Evolutionary conservation across 2,797 vertebrate species (phyloP).

Genomic region (Otolemur crassicaudatus): DNA sequence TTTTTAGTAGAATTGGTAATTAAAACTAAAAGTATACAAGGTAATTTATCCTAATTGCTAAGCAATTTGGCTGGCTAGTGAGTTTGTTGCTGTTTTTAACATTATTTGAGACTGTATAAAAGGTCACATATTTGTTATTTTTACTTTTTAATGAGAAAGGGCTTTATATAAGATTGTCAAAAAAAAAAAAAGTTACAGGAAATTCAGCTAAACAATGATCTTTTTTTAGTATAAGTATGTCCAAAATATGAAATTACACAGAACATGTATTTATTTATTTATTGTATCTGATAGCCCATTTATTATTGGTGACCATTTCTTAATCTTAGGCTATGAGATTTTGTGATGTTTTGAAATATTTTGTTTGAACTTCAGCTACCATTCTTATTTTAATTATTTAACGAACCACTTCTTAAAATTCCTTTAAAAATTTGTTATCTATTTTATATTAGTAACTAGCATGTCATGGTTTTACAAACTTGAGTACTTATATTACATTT

Average conservation of each 20-base stretch:
- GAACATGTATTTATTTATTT: neutral
- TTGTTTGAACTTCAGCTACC: neutral
- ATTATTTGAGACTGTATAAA: neutral
- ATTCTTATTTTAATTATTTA: neutral
- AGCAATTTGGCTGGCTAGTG: neutral
- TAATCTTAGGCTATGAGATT: neutral
- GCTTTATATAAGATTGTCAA: neutral
- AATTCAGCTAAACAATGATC: neutral
- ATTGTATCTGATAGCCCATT: neutral
- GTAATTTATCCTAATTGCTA: neutral
- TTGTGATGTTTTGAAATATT: neutral
- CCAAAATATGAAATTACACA: neutral
- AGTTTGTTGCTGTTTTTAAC: neutral
- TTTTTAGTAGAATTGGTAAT: neutral
- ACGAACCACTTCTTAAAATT: neutral
- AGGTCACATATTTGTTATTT: neutral
- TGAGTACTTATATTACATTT: neutral
- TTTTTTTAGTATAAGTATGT: neutral
- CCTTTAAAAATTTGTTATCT: neutral
- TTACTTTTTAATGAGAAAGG: neutral
- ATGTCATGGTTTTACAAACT: neutral
- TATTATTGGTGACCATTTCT: neutral
- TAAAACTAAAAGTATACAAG: neutral
- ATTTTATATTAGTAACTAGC: neutral
- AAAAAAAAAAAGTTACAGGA: neutral